These are phyloP conservation scores for Epiblema foenella DNA, from an alignment of 2,888 invertebrate species.

Conservation along the genomic window DNA sequence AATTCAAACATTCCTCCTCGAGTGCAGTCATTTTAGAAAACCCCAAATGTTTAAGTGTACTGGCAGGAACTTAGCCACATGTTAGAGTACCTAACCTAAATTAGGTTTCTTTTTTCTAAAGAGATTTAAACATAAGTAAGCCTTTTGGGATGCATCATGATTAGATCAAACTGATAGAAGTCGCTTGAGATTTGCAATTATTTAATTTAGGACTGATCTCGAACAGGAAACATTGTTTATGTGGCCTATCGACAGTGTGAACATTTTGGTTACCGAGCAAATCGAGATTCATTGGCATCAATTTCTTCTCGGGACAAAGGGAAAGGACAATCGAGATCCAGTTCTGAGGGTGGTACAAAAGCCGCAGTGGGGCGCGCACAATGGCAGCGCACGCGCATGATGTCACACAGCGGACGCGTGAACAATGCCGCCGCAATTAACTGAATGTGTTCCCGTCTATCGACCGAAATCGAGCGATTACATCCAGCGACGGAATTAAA, in stretches of 20 bases:
- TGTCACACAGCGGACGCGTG: constrained; percentile 73
- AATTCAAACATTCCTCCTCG: no score
- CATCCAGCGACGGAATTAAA: constrained; percentile 18
- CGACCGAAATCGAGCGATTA: constrained; percentile 25
- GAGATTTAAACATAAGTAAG: no score
- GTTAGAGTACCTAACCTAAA: no score
- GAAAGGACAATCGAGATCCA: constrained; percentile 50
- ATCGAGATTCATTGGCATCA: constrained; percentile 25
- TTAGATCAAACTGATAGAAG: not conserved
- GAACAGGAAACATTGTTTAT: not conserved
- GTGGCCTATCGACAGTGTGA: constrained; percentile 5
- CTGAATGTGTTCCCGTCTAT: constrained; percentile 47
- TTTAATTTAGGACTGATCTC: not conserved
- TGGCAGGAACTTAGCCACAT: no score
- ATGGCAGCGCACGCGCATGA: constrained; percentile 61
- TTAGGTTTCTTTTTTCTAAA: not conserved
- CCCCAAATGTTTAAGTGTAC: no score
- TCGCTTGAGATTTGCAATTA: not conserved
- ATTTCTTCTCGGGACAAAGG: constrained; percentile 40
- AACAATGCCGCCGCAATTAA: constrained; percentile 68
- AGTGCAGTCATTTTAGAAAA: no score
- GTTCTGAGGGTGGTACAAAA: constrained; percentile 54
- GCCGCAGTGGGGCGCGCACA: constrained; percentile 53
- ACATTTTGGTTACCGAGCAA: constrained; percentile 23
- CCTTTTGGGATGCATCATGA: not conserved